Base-by-base conservation (phyloP, 1,140 invertebrate genomes). In the Plectrocnemia conspersa region DNA sequence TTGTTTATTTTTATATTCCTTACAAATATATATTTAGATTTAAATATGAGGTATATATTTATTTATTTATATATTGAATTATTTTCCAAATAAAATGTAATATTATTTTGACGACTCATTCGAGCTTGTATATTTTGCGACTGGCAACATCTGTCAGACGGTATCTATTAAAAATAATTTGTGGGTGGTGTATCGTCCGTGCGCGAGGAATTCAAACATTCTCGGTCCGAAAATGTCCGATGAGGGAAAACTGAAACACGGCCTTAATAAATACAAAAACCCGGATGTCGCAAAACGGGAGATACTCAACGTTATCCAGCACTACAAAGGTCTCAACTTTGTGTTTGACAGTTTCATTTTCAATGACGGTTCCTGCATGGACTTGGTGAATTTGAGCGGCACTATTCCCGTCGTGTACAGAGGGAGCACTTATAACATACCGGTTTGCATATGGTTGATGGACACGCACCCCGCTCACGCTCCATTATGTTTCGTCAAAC, bases 401-500 rank as follows among this genome's bases (percentile, higher is more conserved):
- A 98, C 94, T 11, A 93, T 98, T 67, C 93, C 94, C 22, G 90
- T 97, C 1, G 76, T 75, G 25, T 97, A 90, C 68, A 93, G 90
- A 85, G 89, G 91, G 79, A 82, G 77, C 45, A 80, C 73, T 13
- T 99, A 99, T 73, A 94, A 99, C 75, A 99, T 99, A 74, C 97
- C 97, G 27, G 83, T 99, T 21, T 88, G 87, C 69, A 87, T 99
- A 64, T 98, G 93, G 91, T 66, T 99, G 22, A 85, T 96, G 82
- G 93, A 99, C 66, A 97, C 92, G 21, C 92, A 99, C 80, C 97
- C 97, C 1, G 84, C 91, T 66, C 90, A 96, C 75, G 90, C 94
- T 15, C 97, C 97, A n/a, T 89, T 98, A 70, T 97, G 94, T 67
- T 99, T 89, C 73, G 97, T 99, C 0, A 91, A 85, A 72, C 97